Percentiles rank a stretch among this genome's conserved stretches.
Evolutionary conservation across 2,113 vertebrate species (phyloP).

Genomic region (Mixornis gularis): DNA sequence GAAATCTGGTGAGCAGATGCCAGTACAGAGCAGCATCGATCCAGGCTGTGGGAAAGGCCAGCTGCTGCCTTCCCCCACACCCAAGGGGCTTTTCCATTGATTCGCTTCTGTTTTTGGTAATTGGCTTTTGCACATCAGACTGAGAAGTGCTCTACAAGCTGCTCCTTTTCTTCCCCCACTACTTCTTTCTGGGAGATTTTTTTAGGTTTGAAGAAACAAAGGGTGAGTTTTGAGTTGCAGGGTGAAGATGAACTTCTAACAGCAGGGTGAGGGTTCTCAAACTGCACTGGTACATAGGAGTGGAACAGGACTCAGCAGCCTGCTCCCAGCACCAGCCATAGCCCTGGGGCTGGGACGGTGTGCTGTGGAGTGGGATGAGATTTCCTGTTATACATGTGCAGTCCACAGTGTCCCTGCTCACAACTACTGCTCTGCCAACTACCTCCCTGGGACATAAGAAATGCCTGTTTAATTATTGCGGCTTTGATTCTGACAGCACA

Average conservation of each 20-base stretch:
- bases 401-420: background rate
- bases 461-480: background rate
- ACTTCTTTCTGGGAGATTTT: background rate
- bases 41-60: background rate
- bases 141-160: background rate
- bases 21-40: background rate
- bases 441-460: background rate
- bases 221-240: background rate
- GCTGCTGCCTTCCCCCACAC: background rate
- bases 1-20: background rate
- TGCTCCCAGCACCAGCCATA: background rate
- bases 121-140: background rate
- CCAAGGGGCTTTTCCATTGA: background rate
- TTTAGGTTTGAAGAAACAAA: background rate
- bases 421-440: background rate
- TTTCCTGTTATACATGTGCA: accelerated
- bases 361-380: background rate
- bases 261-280: background rate
- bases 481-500: background rate
- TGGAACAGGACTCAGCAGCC: background rate
- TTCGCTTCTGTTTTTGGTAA: background rate
- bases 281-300: accelerated
- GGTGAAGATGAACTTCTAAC: background rate
- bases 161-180: too few species aligned
- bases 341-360: background rate